Conservation (phyloP, 2,113 vertebrate genomes). For the Eptatretus burgeri region DNA sequence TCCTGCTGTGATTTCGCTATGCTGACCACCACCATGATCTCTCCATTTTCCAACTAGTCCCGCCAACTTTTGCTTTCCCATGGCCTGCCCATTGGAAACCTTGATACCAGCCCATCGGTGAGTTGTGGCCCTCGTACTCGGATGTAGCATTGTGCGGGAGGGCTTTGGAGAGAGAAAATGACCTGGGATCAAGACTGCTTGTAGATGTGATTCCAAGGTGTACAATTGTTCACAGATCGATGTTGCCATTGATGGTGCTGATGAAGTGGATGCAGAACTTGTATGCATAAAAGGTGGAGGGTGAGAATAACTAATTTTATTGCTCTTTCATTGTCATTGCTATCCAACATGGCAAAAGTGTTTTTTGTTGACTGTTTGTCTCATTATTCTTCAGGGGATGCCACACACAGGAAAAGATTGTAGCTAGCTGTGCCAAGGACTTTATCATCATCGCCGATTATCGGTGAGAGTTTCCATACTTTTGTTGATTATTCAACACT, state of each 20-base stretch:
- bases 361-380: neutral
- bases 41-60: neutral
- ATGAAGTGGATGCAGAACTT: slow-evolving; percentile 63
- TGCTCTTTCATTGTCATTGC: no score
- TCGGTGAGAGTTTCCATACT: slow-evolving; percentile 23
- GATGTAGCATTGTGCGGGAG: no score
- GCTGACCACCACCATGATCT: neutral
- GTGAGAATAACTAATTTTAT: slow-evolving; percentile 22
- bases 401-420: slow-evolving; percentile 82
- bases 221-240: slow-evolving; percentile 30
- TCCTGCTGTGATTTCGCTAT: neutral
- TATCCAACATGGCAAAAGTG: no score
- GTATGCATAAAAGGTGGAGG: slow-evolving; percentile 90
- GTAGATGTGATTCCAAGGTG: neutral
- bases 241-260: slow-evolving; percentile 78
- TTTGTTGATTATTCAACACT: no score
- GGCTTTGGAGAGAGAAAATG: no score
- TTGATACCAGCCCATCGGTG: neutral
- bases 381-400: slow-evolving; percentile 34
- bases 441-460: slow-evolving; percentile 85
- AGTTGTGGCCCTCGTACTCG: no score
- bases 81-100: neutral
- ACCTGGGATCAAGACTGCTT: neutral
- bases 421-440: slow-evolving; percentile 56
- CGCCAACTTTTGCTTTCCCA: neutral